Evolutionary conservation across 2,113 vertebrate genomes (phyloP), one percentile per base, ranked within the genome.

Genomic region (Catagonus wagneri): DNA sequence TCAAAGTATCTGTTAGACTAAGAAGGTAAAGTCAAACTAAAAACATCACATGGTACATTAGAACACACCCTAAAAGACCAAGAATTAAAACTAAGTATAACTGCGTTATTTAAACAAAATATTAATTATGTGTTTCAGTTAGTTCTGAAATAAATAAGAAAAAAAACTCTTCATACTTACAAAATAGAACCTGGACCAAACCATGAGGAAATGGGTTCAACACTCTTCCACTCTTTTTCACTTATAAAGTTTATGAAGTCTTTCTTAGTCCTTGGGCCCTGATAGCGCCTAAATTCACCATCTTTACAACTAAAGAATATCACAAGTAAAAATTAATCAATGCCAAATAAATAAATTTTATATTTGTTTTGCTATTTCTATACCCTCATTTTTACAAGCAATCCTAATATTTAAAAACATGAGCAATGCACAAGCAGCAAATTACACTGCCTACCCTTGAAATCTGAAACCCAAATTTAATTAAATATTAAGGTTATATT

Each of bases 241-340:
- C 98, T 99, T 58, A 99, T 96, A 16, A 99, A 99, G 93, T 98
- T 99, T 89, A 99, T 99, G 98, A 99, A 99, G 97, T 99, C 99
- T 0, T 99, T 98, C 98, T 99, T 99, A 10, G 99, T 99, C 44
- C 99, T 99, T 29, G 99, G 98, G 4, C 99, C 99, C 87, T 99
- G 99, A 97, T 99, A 99, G 74, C 99, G 99, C 95, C 99, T 98
- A 98, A 99, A 99, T 86, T 99, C 98, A n/a, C 99, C 99, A 69
- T 99, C 99, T 98, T 99, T 99, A 98, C 99, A 99, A 97, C 99
- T 99, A 96, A 93, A 83, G 39, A 93, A 22, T 23, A 84, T 72
- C 76, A 95, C 44, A 96, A 89, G 63, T 50, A 95, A 85, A 75
- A 69, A 92, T 90, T 95, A 95, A 32, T 9, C 58, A 90, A 14